A percentile compares a stretch with the other conserved stretches of the same genome.
Evolutionary conservation across 2,888 invertebrate genomes (phyloP).

Genomic region (Argyresthia albistria): DNA sequence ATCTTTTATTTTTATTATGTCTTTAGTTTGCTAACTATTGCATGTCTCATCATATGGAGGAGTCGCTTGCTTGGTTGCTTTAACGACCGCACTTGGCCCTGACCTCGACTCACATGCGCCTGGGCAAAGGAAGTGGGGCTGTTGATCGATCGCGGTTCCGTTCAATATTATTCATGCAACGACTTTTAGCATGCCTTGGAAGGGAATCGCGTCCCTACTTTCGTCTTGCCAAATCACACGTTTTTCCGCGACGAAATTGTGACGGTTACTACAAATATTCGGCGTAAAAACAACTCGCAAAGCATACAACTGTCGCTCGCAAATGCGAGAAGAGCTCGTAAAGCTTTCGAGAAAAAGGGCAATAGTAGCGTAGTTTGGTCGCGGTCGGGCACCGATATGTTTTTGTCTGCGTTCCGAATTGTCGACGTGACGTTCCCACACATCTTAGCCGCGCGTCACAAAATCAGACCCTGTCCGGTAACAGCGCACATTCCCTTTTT

Average conservation of each 20-base stretch:
- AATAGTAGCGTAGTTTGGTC: neutral
- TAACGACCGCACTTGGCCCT: constrained; percentile 4
- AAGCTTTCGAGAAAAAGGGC: constrained; percentile 1
- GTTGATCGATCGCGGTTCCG: neutral
- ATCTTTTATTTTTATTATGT: neutral
- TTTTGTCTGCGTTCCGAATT: constrained; percentile 61
- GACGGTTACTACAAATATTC: neutral
- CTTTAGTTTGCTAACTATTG: neutral
- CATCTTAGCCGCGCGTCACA: constrained; percentile 24
- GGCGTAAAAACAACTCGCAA: neutral
- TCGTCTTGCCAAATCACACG: no score
- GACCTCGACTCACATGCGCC: neutral
- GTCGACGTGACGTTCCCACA: constrained; percentile 70
- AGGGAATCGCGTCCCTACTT: no score
- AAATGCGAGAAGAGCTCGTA: neutral
- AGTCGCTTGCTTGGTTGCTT: neutral
- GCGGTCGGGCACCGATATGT: constrained; percentile 19
- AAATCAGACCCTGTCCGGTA: constrained; percentile 36
- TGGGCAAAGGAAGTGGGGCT: constrained; percentile 14
- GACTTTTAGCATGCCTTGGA: neutral
- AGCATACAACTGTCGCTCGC: neutral
- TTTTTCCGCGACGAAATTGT: neutral
- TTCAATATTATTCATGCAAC: constrained; percentile 4
- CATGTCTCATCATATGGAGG: neutral
- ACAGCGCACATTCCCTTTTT: constrained; percentile 48